Base-by-base conservation (phyloP, 2,797 vertebrate species). In the Novumbra hubbsi region DNA sequence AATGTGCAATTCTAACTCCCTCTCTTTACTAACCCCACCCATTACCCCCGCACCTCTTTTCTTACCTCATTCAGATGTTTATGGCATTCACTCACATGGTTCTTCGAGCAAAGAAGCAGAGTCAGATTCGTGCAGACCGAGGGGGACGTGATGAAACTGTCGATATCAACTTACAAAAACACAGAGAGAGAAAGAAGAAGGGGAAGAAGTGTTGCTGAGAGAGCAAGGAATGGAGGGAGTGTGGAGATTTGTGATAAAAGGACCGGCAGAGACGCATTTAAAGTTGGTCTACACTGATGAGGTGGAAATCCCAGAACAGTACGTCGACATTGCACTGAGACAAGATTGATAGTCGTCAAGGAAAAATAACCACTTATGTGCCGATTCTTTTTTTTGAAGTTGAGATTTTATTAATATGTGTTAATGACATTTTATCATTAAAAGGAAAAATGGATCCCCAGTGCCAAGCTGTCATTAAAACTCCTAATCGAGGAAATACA, bases 21-120 rank as follows among this genome's bases (percentile, higher is more conserved):
- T 21, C 38, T 67, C 64, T 41, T 1, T 68, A 7, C 41, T 45
- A 45, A 45, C 41, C 11, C 12, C 41, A 45, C 5, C 62, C 55
- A 38, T 68, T 52, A 21, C 4, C 34, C 17, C 49, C n/a, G 55
- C n/a, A 67, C 68, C 60, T 45, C 3, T 0, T 16, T 62, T 9
- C 55, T 60, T 27, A 9, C 55, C 27, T 27, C 32, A 5, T n/a
- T 38, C 85, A 96, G 95, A 96, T 96, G 95, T 96, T 96, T 85
- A 94, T 95, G 85, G 92, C 94, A 1, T 94, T 96, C 83, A 95
- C 94, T 2, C 88, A 86, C 85, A 93, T 95, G 92, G 94, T 96
- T 5, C 93, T 96, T 2, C 86, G 90, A 27, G 90, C 90, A 72
- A 96, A 96, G 90, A 94, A 94, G 80, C 92, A 94, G 83, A 94